These are phyloP conservation scores for Pachycephala philippinensis DNA, from an alignment of 2,113 vertebrate species.

Conservation along the genomic window DNA sequence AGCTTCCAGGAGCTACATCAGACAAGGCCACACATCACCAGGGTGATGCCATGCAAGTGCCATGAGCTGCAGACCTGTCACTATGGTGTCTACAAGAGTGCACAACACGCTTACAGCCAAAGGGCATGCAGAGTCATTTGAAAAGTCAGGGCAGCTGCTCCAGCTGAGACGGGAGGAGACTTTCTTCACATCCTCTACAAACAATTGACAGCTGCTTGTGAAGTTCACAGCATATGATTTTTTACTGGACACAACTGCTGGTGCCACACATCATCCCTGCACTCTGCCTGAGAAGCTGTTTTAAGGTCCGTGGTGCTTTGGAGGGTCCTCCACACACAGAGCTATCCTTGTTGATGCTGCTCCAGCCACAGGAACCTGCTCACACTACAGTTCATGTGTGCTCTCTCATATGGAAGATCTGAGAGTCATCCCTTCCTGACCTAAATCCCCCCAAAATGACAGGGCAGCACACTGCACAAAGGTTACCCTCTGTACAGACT, in stretches of 20 bases:
- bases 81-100: neutral
- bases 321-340: neutral
- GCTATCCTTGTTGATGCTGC: neutral
- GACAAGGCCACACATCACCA: neutral
- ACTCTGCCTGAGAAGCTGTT: neutral
- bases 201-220: neutral
- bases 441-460: neutral
- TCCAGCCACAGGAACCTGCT: neutral
- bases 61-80: neutral
- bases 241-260: neutral
- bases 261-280: neutral
- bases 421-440: neutral
- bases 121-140: neutral
- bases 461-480: neutral
- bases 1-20: neutral
- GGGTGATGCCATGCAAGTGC: neutral
- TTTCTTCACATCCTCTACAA: neutral
- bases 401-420: neutral
- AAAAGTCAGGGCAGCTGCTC: neutral
- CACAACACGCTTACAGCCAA: neutral
- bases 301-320: neutral
- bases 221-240: neutral
- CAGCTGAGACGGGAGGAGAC: accelerated
- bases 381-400: neutral
- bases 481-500: neutral